These are phyloP conservation scores for Dolichopus griseipennis DNA, from an alignment of 2,888 invertebrate species.

Conservation along the genomic window DNA sequence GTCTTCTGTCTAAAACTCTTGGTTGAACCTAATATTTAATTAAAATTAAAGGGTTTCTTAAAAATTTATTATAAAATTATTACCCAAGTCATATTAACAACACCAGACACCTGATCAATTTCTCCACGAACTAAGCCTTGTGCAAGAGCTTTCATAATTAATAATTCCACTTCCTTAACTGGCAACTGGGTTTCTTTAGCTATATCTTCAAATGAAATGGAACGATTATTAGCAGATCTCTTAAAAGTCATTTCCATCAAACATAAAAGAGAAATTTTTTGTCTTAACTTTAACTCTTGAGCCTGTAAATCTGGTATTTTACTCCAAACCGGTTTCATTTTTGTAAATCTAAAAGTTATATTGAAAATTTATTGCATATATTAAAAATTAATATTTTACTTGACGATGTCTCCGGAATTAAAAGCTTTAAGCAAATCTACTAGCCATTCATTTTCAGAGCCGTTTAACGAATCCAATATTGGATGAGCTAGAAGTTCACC, in stretches of 20 bases:
- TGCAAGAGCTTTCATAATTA: constrained; percentile 96
- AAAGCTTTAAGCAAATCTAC: constrained; percentile 77
- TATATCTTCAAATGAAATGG: constrained; percentile 84
- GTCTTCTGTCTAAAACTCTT: constrained; percentile 54
- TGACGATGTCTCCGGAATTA: constrained; percentile 71
- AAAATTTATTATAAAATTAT: constrained; percentile 7
- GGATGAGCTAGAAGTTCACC: constrained; percentile 95
- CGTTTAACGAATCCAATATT: constrained; percentile 73
- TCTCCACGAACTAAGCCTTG: constrained; percentile 88
- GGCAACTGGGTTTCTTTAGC: constrained; percentile 76
- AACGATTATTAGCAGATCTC: constrained; percentile 76
- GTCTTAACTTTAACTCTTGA: constrained; percentile 70
- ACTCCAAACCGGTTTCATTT: constrained; percentile 64
- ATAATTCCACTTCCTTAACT: constrained; percentile 77
- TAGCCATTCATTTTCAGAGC: constrained; percentile 79
- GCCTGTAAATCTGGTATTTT: constrained; percentile 74
- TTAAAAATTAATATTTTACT: constrained; percentile 40
- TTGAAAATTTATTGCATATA: background rate
- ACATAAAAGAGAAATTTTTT: constrained; percentile 91
- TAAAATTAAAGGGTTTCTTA: background rate
- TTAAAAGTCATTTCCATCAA: constrained; percentile 98
- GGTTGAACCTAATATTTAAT: constrained; percentile 50
- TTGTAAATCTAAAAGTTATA: constrained; percentile 48
- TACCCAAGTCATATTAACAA: constrained; percentile 64
- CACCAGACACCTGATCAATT: constrained; percentile 78